A percentile compares a stretch with the other conserved stretches of the same genome.
Evolutionary conservation across 2,888 invertebrate genomes (phyloP).

Genomic region (Clunio marinus): DNA sequence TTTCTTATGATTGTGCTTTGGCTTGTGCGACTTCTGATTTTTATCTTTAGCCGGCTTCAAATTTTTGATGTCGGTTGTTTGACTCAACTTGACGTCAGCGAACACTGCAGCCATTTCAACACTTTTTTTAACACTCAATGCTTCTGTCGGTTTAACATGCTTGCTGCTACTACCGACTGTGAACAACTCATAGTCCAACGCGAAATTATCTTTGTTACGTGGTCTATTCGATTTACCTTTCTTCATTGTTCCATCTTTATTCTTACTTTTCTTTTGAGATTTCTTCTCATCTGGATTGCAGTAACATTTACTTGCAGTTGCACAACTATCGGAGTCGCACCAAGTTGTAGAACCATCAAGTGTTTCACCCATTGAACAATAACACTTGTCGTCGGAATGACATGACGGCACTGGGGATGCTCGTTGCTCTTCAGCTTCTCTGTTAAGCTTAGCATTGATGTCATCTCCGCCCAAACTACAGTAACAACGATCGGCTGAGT

Average conservation of each 20-base stretch:
- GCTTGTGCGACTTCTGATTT: slow-evolving; percentile 41
- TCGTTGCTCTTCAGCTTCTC: slow-evolving; percentile 43
- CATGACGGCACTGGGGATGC: slow-evolving; percentile 51
- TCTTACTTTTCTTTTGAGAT: slow-evolving; percentile 17
- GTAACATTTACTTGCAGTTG: slow-evolving; percentile 83
- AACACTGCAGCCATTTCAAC: slow-evolving; percentile 85
- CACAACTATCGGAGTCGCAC: slow-evolving; percentile 81
- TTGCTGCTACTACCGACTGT: slow-evolving; percentile 53
- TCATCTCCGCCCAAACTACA: slow-evolving; percentile 65
- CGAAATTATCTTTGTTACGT: slow-evolving; percentile 60
- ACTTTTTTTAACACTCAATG: slow-evolving; percentile 79
- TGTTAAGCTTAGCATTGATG: slow-evolving; percentile 42
- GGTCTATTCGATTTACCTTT: slow-evolving; percentile 32
- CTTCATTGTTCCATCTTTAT: slow-evolving; percentile 47
- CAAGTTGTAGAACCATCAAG: slow-evolving; percentile 53
- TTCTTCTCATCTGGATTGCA: slow-evolving; percentile 53
- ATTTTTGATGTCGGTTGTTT: slow-evolving; percentile 63
- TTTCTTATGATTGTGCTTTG: slow-evolving; percentile 31
- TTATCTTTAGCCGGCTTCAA: slow-evolving; percentile 46
- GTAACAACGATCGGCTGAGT: slow-evolving; percentile 76
- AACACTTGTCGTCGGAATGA: slow-evolving; percentile 58
- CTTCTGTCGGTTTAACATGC: slow-evolving; percentile 60
- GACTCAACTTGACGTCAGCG: slow-evolving; percentile 68
- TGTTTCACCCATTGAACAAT: slow-evolving; percentile 59
- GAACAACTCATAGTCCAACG: slow-evolving; percentile 71